Evolutionary conservation across 2,888 invertebrate genomes (phyloP), one percentile per base, ranked within the genome.

Genomic region (Andrena hattorfiana): DNA sequence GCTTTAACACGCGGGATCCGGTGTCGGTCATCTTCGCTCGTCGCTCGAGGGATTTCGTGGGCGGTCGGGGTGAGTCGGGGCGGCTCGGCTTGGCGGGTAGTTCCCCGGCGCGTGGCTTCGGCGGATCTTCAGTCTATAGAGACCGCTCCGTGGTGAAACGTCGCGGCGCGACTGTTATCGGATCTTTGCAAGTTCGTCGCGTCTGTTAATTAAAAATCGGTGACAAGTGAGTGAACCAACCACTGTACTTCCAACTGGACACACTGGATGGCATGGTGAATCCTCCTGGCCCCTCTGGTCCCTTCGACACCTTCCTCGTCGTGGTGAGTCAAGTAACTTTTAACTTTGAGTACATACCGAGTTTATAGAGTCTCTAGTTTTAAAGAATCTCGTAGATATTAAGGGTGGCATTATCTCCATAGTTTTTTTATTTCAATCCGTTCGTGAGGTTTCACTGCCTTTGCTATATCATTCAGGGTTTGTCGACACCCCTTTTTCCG

Each of bases 21-120:
- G 26, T 16, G 30, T 81, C 72, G 78, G 35, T 1, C 23, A 1
- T 13, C 30, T 72, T 68, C 78, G 72, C n/a, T 20, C 4, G 26
- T 10, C 3, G 54, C 63, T 84, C 85, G 81, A 28, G 28, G n/a
- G 5, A 8, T 28, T 80, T 84, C 87, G 88, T 30, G n/a, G 1
- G 7, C 13, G n/a, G 20, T 86, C 90, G 90, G 80, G 20, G 63
- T 68, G 59, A 67, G 51, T 90, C 91, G 91, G 73, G 51, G 35
- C n/a, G 48, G 67, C 54, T 89, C 89, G 89, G 83, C 78, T 90
- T 91, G 90, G 91, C 91, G 91, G 89, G 91, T 89, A 89, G 88
- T 89, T 90, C 85, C 86, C 74, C 63, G 73, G 79, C 90, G 90
- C 87, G 84, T 86, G 89, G 84, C 84, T 70, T 84, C 86, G 76